Evolutionary conservation across 2,113 vertebrate species (phyloP), one percentile per base, ranked within the genome.

Genomic region (Leucopsar rothschildi): DNA sequence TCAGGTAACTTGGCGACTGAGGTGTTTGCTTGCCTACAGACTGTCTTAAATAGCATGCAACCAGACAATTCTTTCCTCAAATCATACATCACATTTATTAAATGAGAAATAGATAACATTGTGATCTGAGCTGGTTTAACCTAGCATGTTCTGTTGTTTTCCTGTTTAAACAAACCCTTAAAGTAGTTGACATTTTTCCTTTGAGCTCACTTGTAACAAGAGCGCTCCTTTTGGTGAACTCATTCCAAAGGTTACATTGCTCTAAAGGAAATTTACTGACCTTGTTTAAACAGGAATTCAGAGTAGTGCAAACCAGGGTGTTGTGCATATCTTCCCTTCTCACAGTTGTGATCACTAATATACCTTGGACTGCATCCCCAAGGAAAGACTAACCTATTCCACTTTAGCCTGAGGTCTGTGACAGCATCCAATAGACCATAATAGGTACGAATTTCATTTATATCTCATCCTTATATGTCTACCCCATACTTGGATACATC

Each of bases 71-170:
- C 33, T 80, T 93, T 61, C 44, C 55, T 73, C 45, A 65, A 50
- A 20, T 69, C 10, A 73, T 42, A 55, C 77, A 80, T 66, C 35
- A 20, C 19, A 27, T 33, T 59, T 87, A 25, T 78, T 69, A 85
- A 92, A 87, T 52, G 37, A 78, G 37, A 69, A 82, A 85, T 33
- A 19, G 45, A 71, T 68, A 45, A 33, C 39, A 63, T 8, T 63
- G 81, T 79, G 73, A 69, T 91, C 78, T 82, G 45, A 95, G 42
- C 66, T 76, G 31, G 25, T 85, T 82, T 87, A 87, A 95, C 53
- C 49, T 42, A 75, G 77, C 21, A 22, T 1, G 0, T 61, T 65
- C 28, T 45, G 76, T 91, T 96, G 86, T 95, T 92, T 55, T 35
- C 50, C 75, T 90, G 44, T 82, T 91, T 72, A 96, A 95, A 94